Base-by-base conservation (phyloP, 2,797 vertebrate genomes). In the Chromobotia macracanthus region DNA sequence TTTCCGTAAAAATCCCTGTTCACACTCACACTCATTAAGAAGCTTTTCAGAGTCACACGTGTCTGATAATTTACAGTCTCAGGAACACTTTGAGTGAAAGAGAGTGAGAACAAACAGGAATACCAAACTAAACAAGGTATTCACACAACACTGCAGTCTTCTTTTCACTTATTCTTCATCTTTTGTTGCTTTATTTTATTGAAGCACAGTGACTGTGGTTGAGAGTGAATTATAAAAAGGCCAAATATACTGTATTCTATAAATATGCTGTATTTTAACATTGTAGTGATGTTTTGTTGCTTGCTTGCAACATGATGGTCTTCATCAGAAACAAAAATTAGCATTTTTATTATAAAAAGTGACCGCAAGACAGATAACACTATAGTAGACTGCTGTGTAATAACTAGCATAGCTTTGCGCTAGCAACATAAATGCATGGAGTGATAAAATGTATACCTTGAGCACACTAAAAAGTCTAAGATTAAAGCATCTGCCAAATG, bases 11-110 rank as follows among this genome's bases (percentile, higher is more conserved):
- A 72, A 48, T 53, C 64, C 46, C 38, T 0, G 12, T 77, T 79
- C 44, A 7, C 44, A 66, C 64, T 75, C 15, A 18, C 19, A 72
- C 64, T 80, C 78, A 69, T 76, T 77, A 64, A 61, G 51, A 56
- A 61, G 19, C 70, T 70, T 69, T 66, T 72, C 21, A 53, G 65
- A 78, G 66, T 71, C 11, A 10, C 70, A 72, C 9, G 50, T 53
- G 63, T 71, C 53, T 46, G 60, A 72, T 75, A 67, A 46, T 61
- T 23, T 18, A 61, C 46, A n/a, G 61, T 35, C 23, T 61, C n/a
- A 38, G 56, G 28, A 61, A 50, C 48, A 25, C 46, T 31, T 12
- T 50, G 6, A 61, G 44, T 61, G 66, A 35, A 1, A 31, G 25
- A 48, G 46, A 31, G 56, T 58, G 56, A 58, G 77, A 71, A 35